These are phyloP conservation scores for Staurois parvus DNA, from an alignment of 2,797 vertebrate species.

Conservation along the genomic window DNA sequence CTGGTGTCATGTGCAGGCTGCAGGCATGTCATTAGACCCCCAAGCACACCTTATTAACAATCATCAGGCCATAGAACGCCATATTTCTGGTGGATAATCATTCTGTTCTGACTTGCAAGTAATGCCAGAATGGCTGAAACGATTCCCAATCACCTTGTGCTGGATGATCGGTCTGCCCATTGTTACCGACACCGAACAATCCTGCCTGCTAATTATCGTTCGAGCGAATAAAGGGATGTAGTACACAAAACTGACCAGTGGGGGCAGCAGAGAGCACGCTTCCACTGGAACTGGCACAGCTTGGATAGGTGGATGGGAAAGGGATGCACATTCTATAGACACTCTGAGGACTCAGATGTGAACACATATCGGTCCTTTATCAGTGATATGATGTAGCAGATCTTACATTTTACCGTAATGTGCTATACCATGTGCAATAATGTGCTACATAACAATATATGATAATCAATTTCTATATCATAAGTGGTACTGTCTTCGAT, in stretches of 20 bases:
- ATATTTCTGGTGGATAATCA: not conserved
- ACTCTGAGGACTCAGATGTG: not conserved
- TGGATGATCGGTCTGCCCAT: slow-evolving; percentile 13
- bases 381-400: not conserved
- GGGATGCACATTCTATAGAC: too few relatives aligned
- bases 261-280: slow-evolving; percentile 47
- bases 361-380: not conserved
- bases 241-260: not conserved
- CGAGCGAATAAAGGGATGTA: not conserved
- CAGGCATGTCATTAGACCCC: not conserved
- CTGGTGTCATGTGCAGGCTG: not conserved
- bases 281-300: not conserved
- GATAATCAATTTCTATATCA: not conserved
- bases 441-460: not conserved
- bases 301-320: not conserved
- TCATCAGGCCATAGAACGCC: not conserved
- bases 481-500: not conserved
- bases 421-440: not conserved
- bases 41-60: slow-evolving; percentile 8
- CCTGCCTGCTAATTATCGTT: slow-evolving; percentile 36
- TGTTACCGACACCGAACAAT: slow-evolving; percentile 3
- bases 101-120: not conserved
- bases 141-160: not conserved
- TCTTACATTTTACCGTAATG: not conserved
- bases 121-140: not conserved